phyloP scores from a whole-genome alignment of 2,113 vertebrate species.

The Brienomyrus brachyistius region DNA sequence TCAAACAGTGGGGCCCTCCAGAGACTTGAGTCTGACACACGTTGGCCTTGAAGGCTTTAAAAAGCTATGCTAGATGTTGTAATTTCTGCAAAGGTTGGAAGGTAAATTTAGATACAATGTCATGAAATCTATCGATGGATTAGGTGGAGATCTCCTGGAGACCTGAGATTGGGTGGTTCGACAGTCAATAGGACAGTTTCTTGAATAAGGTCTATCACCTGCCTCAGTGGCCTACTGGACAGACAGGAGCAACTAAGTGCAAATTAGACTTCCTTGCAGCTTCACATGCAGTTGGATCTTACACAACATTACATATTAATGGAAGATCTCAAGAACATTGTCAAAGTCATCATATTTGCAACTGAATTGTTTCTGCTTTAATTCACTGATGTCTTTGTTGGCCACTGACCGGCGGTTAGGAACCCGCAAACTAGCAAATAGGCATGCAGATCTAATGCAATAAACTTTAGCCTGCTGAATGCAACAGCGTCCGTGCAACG shows the following conservation, averaged over 20 bases:
- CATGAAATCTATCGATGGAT: not conserved
- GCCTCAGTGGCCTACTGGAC: not conserved
- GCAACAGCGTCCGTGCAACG: not conserved
- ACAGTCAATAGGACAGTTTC: not conserved
- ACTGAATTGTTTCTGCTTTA: not conserved
- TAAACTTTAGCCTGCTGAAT: not conserved
- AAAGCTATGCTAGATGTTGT: not conserved
- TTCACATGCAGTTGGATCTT: not conserved
- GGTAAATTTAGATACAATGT: not conserved
- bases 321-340: not conserved
- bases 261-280: not conserved
- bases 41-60: not conserved
- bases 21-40: not conserved
- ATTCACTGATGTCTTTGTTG: not conserved
- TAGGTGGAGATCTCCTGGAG: not conserved
- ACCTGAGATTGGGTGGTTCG: not conserved
- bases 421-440: not conserved
- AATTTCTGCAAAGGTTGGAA: not conserved
- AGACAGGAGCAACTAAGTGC: not conserved
- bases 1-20: not conserved
- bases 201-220: not conserved
- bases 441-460: not conserved
- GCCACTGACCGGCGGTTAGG: not conserved
- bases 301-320: not conserved
- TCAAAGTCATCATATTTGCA: not conserved